Percentiles rank a stretch among this genome's conserved stretches.
Evolutionary conservation across 1,140 invertebrate species (phyloP).

Genomic region (Asobara japonica): DNA sequence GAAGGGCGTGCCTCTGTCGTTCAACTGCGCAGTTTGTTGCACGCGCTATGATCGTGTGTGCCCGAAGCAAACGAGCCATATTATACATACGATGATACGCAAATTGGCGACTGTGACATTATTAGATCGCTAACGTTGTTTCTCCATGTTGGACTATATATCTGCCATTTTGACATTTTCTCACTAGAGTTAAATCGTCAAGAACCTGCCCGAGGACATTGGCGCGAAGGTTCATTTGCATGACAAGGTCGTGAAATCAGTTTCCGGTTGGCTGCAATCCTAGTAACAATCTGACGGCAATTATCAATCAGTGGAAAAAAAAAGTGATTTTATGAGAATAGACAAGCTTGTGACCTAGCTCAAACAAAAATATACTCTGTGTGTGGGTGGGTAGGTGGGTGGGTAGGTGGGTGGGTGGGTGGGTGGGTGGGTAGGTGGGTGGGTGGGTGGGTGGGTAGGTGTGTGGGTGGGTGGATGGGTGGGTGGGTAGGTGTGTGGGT

Average conservation of each 20-base stretch:
- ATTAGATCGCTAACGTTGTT: not conserved
- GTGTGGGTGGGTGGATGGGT: no score
- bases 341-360: no score
- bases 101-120: slow-evolving; percentile 16
- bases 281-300: no score
- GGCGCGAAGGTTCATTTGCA: not conserved
- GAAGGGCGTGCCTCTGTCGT: slow-evolving; percentile 61
- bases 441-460: no score
- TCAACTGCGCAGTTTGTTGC: slow-evolving; percentile 65
- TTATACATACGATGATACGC: slow-evolving; percentile 36
- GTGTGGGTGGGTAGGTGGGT: no score
- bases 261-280: no score
- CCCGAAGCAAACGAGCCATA: slow-evolving; percentile 36
- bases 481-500: no score
- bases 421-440: no score
- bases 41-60: slow-evolving; percentile 53
- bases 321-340: not conserved
- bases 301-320: not conserved
- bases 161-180: not conserved
- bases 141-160: not conserved
- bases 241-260: not conserved
- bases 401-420: no score
- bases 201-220: not conserved
- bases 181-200: no score
- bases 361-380: no score